Percentiles rank a stretch among this genome's conserved stretches.
phyloP scores from a whole-genome alignment of 2,797 vertebrate species.

The Amphiprion clarkii region DNA sequence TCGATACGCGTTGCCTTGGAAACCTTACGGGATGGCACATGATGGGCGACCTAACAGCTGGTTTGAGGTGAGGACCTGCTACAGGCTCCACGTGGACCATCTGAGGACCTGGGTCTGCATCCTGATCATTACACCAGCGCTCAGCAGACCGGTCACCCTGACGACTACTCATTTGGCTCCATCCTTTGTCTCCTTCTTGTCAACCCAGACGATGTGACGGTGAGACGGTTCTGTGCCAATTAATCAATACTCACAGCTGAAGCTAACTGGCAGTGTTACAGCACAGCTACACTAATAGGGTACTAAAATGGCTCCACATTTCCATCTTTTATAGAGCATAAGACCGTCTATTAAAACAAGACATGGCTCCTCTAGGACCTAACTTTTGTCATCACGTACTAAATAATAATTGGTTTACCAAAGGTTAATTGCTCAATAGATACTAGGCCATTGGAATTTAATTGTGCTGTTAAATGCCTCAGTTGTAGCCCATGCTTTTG shows the following conservation, averaged over 20 bases:
- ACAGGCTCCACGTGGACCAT: slow-evolving; percentile 24
- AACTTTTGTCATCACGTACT: slow-evolving; percentile 83
- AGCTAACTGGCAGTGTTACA: slow-evolving; percentile 75
- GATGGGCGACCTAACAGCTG: slow-evolving; percentile 40
- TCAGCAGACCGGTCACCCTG: slow-evolving; percentile 1
- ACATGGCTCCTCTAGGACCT: slow-evolving; percentile 81
- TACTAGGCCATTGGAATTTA: slow-evolving; percentile 83
- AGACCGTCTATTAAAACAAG: slow-evolving; percentile 80
- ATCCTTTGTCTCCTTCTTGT: slow-evolving; percentile 60
- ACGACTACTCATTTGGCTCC: slow-evolving; percentile 15
- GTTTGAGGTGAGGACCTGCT: slow-evolving; percentile 24
- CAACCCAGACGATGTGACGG: slow-evolving; percentile 58
- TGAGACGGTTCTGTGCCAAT: slow-evolving; percentile 63
- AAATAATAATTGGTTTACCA: slow-evolving; percentile 88
- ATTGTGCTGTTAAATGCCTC: slow-evolving; percentile 85
- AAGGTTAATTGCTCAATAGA: slow-evolving; percentile 88
- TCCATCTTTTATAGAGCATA: slow-evolving; percentile 77
- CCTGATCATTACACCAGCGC: slow-evolving; percentile 26
- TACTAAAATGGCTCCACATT: slow-evolving; percentile 70
- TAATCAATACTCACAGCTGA: slow-evolving; percentile 78
- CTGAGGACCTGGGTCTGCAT: slow-evolving; percentile 10
- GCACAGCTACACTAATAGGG: slow-evolving; percentile 75
- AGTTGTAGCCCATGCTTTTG: slow-evolving; percentile 69
- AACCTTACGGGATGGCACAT: slow-evolving; percentile 38
- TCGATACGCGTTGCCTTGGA: slow-evolving; percentile 48